Evolutionary conservation across 2,888 invertebrate genomes (phyloP), one percentile per base, ranked within the genome.

Genomic region (Automeris io): DNA sequence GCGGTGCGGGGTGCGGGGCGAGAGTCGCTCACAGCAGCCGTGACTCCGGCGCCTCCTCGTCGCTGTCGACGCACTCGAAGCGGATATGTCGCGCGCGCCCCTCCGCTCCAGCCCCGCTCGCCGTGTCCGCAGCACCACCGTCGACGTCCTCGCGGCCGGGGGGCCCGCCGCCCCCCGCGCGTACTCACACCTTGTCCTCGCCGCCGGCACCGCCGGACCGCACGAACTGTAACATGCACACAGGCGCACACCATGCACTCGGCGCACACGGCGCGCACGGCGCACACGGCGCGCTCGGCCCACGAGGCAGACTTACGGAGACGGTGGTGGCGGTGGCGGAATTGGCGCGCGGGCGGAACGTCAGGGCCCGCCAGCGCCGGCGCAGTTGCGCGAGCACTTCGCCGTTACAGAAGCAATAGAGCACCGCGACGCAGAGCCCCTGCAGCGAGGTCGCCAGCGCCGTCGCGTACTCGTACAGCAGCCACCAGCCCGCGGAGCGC

Each of bases 351-450:
- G 93, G 92, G 36, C 94, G 89, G 70, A 93, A 92, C 58, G 91
- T 92, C 34, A 93, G 90, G 91, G 93, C 94, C 72, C 93, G 91
- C 94, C 94, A 95, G 73, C 92, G 92, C 44, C 95, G 89, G 60
- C 93, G 93, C 65, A 95, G 90, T 79, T 95, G 95, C 46, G 94
- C 93, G 58, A 94, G 91, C 79, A 97, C 97, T 91, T 97, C 97
- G 50, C 96, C 96, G 71, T 97, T 97, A 87, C 94, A 95, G 89
- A 97, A 97, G 74, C 96, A 96, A 83, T 95, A 96, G 35, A 97
- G 90, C 46, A 95, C 91, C 23, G 97, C 95, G 37, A 97, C 97
- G 73, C 95, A 95, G 42, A 97, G 90, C 43, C 97, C 97, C 94
- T 97, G 91, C 77, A 96, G 93, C 41, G 97, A 96, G 42, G 95